Percentiles rank a stretch among this genome's conserved stretches.
phyloP scores from a whole-genome alignment of 2,113 vertebrate genomes.

The Hippocampus mohnikei region DNA sequence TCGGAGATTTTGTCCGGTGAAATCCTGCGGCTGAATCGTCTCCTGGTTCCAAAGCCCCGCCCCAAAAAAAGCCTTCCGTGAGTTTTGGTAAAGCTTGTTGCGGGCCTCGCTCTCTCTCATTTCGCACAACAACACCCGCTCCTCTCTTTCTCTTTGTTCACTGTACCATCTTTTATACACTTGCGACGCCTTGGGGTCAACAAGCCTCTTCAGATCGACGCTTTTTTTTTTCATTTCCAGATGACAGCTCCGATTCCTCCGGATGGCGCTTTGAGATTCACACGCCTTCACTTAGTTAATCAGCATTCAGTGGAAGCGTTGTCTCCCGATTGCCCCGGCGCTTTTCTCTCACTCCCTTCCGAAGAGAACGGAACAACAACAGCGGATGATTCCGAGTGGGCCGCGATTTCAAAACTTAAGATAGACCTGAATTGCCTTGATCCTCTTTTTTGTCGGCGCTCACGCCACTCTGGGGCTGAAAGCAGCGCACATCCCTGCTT shows the following conservation, averaged over 20 bases:
- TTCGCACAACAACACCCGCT: background rate
- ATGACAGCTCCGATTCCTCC: conserved; percentile 22
- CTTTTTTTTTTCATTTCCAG: conserved; percentile 2
- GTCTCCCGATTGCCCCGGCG: background rate
- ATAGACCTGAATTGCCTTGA: background rate
- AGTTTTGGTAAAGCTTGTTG: conserved; percentile 23
- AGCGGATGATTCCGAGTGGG: conserved; percentile 1
- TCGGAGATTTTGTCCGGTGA: no score
- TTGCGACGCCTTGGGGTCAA: conserved; percentile 28
- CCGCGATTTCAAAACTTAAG: background rate
- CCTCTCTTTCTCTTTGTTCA: conserved; percentile 22
- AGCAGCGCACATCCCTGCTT: conserved; percentile 26
- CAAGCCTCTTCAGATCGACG: conserved; percentile 10
- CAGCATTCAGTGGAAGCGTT: background rate
- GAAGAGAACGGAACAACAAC: background rate
- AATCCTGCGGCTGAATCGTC: background rate
- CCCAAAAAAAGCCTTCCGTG: conserved; percentile 31
- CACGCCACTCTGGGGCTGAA: conserved; percentile 1
- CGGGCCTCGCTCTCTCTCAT: background rate
- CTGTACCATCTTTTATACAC: conserved; percentile 19
- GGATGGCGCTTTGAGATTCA: conserved; percentile 14
- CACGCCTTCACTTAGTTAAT: conserved; percentile 1
- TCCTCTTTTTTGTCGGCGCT: conserved; percentile 13
- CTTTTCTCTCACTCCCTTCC: background rate
- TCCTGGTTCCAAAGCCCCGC: background rate